Percentiles rank a stretch among this genome's conserved stretches.
Conservation (phyloP, 2,113 vertebrate genomes). For the Perognathus longimembris region DNA sequence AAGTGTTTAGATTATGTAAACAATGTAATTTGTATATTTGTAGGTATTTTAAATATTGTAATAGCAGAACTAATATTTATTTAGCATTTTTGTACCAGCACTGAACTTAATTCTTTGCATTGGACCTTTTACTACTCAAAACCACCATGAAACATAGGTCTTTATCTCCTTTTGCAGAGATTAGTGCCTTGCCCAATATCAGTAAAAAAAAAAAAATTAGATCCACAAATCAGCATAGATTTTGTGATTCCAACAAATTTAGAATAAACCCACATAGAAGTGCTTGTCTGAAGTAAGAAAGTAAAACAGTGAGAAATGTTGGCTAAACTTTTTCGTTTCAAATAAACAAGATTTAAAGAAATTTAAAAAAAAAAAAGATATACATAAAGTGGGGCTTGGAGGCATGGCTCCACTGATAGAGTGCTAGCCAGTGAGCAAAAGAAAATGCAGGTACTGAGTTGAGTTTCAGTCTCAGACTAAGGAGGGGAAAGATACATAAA, state of each 20-base stretch:
- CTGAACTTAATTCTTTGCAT: constrained; percentile 17
- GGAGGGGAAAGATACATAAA: too few relatives aligned
- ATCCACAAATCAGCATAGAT: not conserved
- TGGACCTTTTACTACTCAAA: constrained; percentile 47
- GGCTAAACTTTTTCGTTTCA: constrained; percentile 2
- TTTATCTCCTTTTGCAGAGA: constrained; percentile 29
- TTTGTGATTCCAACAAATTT: not conserved
- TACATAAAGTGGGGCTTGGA: too few relatives aligned
- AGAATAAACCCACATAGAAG: constrained; percentile 19
- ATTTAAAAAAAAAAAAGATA: too few relatives aligned
- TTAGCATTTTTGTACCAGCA: not conserved
- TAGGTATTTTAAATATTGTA: constrained; percentile 33
- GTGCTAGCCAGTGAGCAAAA: too few relatives aligned
- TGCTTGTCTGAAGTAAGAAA: constrained; percentile 37
- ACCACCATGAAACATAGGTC: not conserved
- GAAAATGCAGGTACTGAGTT: too few relatives aligned
- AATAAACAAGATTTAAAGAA: not conserved
- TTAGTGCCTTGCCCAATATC: not conserved
- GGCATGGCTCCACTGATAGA: too few relatives aligned
- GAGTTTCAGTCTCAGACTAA: too few relatives aligned
- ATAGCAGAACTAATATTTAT: constrained; percentile 49
- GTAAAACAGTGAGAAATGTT: constrained; percentile 55
- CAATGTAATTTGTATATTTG: constrained; percentile 12
- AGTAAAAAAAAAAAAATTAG: not conserved
- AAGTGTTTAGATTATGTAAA: constrained; percentile 62